Percentiles rank a stretch among this genome's conserved stretches.
Conservation (phyloP, 92 coral and sea anemone genomes). For the Siderastrea siderea region DNA sequence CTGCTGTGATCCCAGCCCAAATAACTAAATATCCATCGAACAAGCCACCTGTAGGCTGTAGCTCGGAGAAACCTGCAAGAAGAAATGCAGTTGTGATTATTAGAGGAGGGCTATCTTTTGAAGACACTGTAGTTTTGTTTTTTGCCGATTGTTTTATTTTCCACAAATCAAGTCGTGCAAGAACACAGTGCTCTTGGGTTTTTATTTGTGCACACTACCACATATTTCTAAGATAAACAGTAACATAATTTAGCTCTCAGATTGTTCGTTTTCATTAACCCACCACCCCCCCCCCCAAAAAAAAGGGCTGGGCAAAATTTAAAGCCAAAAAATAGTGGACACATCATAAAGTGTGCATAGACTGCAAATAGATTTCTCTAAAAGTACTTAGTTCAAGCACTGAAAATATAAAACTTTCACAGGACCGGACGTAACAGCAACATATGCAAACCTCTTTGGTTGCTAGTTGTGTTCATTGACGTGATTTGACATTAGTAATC, state of each 20-base stretch:
- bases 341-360: too few species aligned
- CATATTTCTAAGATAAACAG: slow-evolving; percentile 11
- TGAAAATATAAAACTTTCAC: too few species aligned
- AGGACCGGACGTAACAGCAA: neutral
- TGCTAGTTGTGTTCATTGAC: slow-evolving; percentile 2
- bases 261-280: neutral
- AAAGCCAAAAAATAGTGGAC: too few species aligned
- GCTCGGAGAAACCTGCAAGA: slow-evolving; percentile 22
- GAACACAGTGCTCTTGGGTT: slow-evolving; percentile 13
- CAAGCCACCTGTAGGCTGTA: slow-evolving; percentile 19
- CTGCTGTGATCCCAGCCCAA: slow-evolving; percentile 17
- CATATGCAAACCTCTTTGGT: neutral
- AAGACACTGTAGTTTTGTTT: neutral
- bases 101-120: slow-evolving; percentile 11
- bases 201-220: slow-evolving; percentile 4
- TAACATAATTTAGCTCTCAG: slow-evolving; percentile 3
- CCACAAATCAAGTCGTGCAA: slow-evolving; percentile 6
- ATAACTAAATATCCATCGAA: neutral
- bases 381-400: too few species aligned
- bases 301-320: too few species aligned
- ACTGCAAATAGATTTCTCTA: too few species aligned
- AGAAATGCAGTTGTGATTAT: neutral
- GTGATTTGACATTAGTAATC: neutral
- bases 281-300: neutral
- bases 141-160: neutral